phyloP scores from a whole-genome alignment of 2,888 invertebrate species.

The Euphydryas editha region DNA sequence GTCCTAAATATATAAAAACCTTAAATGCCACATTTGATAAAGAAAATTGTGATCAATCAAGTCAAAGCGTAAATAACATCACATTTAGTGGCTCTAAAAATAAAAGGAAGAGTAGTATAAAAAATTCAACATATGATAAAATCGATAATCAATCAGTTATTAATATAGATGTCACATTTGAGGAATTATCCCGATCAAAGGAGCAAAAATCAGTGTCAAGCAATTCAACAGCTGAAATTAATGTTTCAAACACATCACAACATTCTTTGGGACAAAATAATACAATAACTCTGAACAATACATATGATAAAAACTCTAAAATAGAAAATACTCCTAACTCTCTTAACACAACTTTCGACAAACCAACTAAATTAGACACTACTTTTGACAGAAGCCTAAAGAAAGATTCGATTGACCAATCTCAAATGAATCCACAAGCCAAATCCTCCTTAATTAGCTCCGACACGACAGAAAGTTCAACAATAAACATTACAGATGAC shows the following conservation, averaged over 20 bases:
- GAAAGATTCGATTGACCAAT: slow-evolving; percentile 57
- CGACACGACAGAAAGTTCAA: slow-evolving; percentile 53
- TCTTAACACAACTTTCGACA: slow-evolving; percentile 30
- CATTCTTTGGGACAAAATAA: slow-evolving; percentile 9
- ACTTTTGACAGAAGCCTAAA: slow-evolving; percentile 33
- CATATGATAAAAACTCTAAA: slow-evolving; percentile 38
- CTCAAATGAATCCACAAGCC: slow-evolving; percentile 20
- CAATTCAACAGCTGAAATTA: background rate
- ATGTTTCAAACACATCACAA: slow-evolving; percentile 10
- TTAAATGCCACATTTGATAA: slow-evolving; percentile 46
- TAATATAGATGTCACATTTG: slow-evolving; percentile 38
- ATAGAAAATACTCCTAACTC: background rate
- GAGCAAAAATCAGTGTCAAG: slow-evolving; percentile 16
- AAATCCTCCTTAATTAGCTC: slow-evolving; percentile 56
- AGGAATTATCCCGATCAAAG: slow-evolving; percentile 25
- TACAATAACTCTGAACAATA: slow-evolving; percentile 33
- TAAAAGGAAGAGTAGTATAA: slow-evolving; percentile 40
- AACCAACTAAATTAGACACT: slow-evolving; percentile 22
- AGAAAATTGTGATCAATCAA: slow-evolving; percentile 15
- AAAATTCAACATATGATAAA: slow-evolving; percentile 44
- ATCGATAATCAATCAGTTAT: slow-evolving; percentile 28
- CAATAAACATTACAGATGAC: slow-evolving; percentile 56
- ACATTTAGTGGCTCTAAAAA: slow-evolving; percentile 9
- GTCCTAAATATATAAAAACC: slow-evolving; percentile 31
- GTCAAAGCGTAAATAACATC: slow-evolving; percentile 1